Base-by-base conservation (phyloP, 2,113 vertebrate genomes). In the Morone chrysops region DNA sequence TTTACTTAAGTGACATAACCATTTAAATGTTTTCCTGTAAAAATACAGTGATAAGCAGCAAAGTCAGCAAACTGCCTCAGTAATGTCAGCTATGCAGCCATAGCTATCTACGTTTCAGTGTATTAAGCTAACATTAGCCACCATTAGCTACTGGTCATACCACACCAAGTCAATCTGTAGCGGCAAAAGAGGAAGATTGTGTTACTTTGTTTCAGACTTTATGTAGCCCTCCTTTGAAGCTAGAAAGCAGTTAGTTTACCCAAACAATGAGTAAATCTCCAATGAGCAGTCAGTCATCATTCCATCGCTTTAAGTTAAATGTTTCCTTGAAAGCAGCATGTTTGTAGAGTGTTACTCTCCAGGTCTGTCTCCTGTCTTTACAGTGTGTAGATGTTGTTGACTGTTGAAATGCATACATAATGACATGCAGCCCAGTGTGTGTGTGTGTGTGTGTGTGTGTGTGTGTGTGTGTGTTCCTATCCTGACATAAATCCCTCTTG, bases 401-500 rank as follows among this genome's bases (percentile, higher is more conserved):
- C 71, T 89, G 82, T 53, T 84, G 68, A 78, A 87, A 86, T 81
- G 78, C 75, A 87, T 75, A 70, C 89, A 88, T 78, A 85, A 89
- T 78, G 82, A 82, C 70, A 83, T 57, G 68, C 69, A 79, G 70
- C 83, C 70, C 41, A 22, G 38, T 75, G 75, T 74, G 62, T 40
- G 60, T 79, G 51, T 72, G 72, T 77, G 75, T 69, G 43, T 78
- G 75, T 57, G 72, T 40, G 63, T 77, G 70, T 65, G 70, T 78
- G 71, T 61, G 51, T 54, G 80, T 57, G 40, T 70, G 70, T 83
- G 83, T 57, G 74, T 80, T 62, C 16, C 59, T 82, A 82, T 92
- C 81, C 80, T 85, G 85, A 90, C 83, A 90, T 86, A 83, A 90
- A 87, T 90, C 91, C 91, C 92, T 83, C 84, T 84, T 92, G 93